Percentiles rank a stretch among this genome's conserved stretches.
These are phyloP conservation scores for Sula dactylatra DNA, from an alignment of 2,113 vertebrate species.

Conservation along the genomic window DNA sequence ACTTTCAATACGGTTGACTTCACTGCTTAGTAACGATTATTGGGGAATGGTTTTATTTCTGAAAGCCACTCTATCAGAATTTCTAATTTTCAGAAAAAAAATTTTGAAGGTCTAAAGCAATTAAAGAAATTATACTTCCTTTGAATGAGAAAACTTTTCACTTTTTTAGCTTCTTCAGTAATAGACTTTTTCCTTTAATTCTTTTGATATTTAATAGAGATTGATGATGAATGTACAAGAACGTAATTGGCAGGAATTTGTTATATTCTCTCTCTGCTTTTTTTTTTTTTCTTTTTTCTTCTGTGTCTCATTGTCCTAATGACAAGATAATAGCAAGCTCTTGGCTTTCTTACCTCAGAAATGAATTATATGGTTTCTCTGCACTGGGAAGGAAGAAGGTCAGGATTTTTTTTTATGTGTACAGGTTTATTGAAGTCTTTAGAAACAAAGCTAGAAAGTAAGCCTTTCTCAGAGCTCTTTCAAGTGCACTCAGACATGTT, in stretches of 20 bases:
- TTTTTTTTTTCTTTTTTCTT: too few relatives aligned
- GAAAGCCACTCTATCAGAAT: background rate
- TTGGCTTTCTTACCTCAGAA: background rate
- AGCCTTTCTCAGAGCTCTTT: background rate
- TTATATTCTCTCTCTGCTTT: background rate
- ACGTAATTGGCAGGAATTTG: background rate
- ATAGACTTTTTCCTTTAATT: background rate
- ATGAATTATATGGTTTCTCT: background rate
- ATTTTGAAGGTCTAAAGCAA: fast-evolving
- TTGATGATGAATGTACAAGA: background rate
- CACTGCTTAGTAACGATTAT: background rate
- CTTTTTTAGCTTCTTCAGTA: background rate
- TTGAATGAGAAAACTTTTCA: background rate
- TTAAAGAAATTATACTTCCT: background rate
- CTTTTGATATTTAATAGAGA: background rate
- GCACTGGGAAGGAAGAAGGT: background rate
- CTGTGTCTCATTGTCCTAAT: background rate
- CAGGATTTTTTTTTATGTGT: background rate
- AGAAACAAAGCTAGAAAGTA: background rate
- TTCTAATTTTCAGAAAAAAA: background rate
- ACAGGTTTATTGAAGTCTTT: background rate
- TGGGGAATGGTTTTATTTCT: background rate
- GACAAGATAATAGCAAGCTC: background rate
- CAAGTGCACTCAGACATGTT: background rate
- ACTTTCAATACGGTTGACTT: background rate